Evolutionary conservation across 2,113 vertebrate genomes (phyloP).

Genomic region (Ophthalmolycus amberensis): DNA sequence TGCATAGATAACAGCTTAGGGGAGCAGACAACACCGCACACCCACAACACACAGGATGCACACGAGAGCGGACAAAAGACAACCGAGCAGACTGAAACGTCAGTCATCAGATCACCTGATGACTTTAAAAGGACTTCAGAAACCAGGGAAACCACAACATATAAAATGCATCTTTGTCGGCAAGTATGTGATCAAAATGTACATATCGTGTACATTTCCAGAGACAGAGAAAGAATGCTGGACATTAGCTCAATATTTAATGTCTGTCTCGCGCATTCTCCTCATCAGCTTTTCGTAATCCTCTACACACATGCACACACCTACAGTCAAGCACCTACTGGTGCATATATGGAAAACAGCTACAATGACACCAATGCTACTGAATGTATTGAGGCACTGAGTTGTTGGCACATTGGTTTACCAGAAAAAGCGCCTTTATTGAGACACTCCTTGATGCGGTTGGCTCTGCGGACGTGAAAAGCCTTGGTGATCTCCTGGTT

Average conservation of each 20-base stretch:
- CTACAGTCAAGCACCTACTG: slow-evolving; percentile 19
- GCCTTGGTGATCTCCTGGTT: slow-evolving; percentile 96
- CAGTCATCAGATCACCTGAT: slow-evolving; percentile 44
- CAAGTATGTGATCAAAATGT: slow-evolving; percentile 56
- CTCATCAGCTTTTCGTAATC: neutral
- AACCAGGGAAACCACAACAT: slow-evolving; percentile 26
- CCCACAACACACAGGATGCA: slow-evolving; percentile 48
- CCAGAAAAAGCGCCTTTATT: slow-evolving; percentile 89
- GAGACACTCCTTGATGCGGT: slow-evolving; percentile 93
- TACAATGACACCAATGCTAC: slow-evolving; percentile 23
- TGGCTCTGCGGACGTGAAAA: slow-evolving; percentile 92
- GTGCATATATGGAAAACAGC: slow-evolving; percentile 45
- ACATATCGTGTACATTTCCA: slow-evolving; percentile 52
- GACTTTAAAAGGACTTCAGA: slow-evolving; percentile 21
- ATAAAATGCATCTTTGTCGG: slow-evolving; percentile 34
- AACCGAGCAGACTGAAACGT: slow-evolving; percentile 39
- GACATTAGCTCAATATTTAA: slow-evolving; percentile 10
- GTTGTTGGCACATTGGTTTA: slow-evolving; percentile 65
- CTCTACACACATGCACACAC: neutral
- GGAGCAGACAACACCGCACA: slow-evolving; percentile 45
- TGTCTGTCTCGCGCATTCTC: slow-evolving; percentile 11
- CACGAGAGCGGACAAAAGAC: slow-evolving; percentile 36
- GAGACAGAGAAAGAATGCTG: slow-evolving; percentile 49
- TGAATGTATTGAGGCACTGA: neutral
- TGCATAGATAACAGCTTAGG: slow-evolving; percentile 58